Conservation (phyloP, 2,113 vertebrate species). For the Oncorhynchus masou region DNA sequence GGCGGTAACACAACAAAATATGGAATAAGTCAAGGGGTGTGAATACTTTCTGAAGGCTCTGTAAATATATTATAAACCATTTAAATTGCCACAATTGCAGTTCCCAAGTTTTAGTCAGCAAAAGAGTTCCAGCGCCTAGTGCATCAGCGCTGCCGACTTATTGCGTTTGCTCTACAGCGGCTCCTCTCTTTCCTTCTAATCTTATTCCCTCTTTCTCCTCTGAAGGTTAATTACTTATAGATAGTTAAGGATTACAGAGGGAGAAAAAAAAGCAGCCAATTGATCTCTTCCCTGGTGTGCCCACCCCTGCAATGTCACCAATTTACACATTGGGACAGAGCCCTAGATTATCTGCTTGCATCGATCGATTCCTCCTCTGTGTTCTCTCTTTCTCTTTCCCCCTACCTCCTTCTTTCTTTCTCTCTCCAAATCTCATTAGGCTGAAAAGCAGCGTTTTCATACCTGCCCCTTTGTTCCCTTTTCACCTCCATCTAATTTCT, state of each 20-base stretch:
- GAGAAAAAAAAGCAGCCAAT: slow-evolving; percentile 68
- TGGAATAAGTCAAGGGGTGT: no score
- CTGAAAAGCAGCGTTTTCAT: slow-evolving; percentile 55
- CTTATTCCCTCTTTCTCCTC: slow-evolving; percentile 66
- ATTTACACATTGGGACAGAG: slow-evolving; percentile 64
- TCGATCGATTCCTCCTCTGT: slow-evolving; percentile 64
- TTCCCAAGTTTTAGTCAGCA: slow-evolving; percentile 22
- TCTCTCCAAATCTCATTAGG: slow-evolving; percentile 55
- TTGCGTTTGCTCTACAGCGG: slow-evolving; percentile 59
- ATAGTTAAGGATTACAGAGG: slow-evolving; percentile 80
- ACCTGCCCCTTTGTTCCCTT: slow-evolving; percentile 40
- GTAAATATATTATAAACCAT: background rate
- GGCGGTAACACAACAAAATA: no score
- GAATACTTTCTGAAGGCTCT: no score
- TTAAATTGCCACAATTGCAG: background rate
- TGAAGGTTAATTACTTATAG: slow-evolving; percentile 83
- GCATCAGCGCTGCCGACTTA: slow-evolving; percentile 33
- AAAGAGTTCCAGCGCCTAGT: slow-evolving; percentile 17
- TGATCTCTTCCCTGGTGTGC: slow-evolving; percentile 72
- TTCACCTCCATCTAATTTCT: slow-evolving; percentile 47
- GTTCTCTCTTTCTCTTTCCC: background rate
- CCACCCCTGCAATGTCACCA: slow-evolving; percentile 74
- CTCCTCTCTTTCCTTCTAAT: slow-evolving; percentile 34
- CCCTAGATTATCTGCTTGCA: slow-evolving; percentile 70
- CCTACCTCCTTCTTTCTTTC: slow-evolving; percentile 20